Percentiles rank a stretch among this genome's conserved stretches.
These are phyloP conservation scores for Alca torda DNA, from an alignment of 2,797 vertebrate species.

Conservation along the genomic window DNA sequence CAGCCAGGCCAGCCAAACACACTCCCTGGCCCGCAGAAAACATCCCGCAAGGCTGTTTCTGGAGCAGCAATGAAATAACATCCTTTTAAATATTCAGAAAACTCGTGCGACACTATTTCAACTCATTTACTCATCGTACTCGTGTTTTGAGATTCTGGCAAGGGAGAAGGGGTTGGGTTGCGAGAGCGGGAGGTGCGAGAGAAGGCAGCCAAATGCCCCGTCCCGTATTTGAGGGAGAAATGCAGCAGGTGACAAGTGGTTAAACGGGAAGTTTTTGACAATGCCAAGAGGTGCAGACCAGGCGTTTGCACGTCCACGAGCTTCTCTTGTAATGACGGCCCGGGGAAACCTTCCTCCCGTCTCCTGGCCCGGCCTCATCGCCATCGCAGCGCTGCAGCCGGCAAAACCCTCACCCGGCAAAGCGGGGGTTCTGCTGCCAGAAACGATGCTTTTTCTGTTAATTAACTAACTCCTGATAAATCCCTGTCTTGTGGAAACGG, in stretches of 20 bases:
- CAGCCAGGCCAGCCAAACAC: neutral
- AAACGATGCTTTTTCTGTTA: neutral
- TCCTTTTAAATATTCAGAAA: neutral
- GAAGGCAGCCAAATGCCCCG: neutral
- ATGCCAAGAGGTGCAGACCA: neutral
- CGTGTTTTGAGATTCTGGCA: neutral
- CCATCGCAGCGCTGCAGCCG: neutral
- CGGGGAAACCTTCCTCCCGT: neutral
- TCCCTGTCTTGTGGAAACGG: conserved; percentile 27
- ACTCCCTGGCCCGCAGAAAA: neutral
- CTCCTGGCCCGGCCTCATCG: neutral
- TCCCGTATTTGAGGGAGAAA: neutral
- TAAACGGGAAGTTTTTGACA: neutral
- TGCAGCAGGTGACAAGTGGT: neutral
- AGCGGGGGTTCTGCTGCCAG: rapidly evolving
- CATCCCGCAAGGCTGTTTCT: neutral
- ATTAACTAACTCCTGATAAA: conserved; percentile 10
- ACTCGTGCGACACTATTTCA: neutral
- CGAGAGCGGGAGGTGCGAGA: neutral
- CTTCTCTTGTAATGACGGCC: neutral
- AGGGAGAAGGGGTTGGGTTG: neutral
- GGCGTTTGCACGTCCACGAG: neutral
- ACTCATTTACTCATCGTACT: rapidly evolving
- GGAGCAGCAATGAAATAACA: neutral
- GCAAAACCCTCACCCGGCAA: neutral